Evolutionary conservation across 1,140 invertebrate species (phyloP).

Genomic region (Apolygus lucorum): DNA sequence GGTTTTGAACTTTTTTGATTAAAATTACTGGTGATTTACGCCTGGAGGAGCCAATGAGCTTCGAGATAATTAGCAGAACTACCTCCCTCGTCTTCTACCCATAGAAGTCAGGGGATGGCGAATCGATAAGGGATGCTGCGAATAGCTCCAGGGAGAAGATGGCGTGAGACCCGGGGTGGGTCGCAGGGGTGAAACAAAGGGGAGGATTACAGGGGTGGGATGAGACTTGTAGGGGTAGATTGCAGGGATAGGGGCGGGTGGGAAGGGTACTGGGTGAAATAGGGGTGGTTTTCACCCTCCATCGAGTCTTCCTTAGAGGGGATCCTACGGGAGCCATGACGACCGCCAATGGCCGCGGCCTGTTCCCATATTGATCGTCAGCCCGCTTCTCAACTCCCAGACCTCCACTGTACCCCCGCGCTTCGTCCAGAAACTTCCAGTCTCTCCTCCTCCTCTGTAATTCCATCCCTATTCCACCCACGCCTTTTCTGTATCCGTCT

Average conservation of each 20-base stretch:
- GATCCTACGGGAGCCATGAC: background rate
- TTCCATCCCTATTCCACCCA: slow-evolving; percentile 1
- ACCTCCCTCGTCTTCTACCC: background rate
- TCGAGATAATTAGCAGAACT: background rate
- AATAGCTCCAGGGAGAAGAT: background rate
- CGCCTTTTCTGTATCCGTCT: slow-evolving; percentile 13
- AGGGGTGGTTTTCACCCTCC: background rate
- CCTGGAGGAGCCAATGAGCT: no score
- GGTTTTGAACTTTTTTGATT: no score
- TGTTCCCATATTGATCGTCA: background rate
- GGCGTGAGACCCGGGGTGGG: background rate
- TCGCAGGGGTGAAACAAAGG: background rate
- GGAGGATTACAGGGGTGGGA: no score
- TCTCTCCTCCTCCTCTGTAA: no score
- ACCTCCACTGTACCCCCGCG: no score
- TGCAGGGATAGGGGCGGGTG: no score
- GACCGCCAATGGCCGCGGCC: background rate
- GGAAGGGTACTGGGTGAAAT: no score
- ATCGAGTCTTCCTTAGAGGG: background rate
- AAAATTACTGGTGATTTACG: no score
- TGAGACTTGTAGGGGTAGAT: no score
- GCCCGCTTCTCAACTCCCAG: no score
- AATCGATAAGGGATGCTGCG: background rate
- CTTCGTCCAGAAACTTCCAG: no score
- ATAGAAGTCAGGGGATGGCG: background rate